Conservation (phyloP, 2,888 invertebrate species). For the Hetaerina titia region DNA sequence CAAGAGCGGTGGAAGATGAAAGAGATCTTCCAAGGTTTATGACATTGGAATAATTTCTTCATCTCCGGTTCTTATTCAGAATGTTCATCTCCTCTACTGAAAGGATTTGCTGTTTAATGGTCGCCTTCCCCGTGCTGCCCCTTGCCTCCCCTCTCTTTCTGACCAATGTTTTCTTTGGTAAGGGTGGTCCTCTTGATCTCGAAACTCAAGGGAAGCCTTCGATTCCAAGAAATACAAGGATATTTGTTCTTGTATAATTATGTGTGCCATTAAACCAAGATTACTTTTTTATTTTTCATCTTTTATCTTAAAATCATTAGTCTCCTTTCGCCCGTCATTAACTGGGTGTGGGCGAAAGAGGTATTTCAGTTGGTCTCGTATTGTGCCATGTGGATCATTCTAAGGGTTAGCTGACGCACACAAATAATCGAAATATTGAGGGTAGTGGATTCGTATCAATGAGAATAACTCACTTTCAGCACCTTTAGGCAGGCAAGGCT, state of each 20-base stretch:
- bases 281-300: background rate
- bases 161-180: background rate
- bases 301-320: no score
- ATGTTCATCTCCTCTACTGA: background rate
- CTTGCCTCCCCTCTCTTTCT: background rate
- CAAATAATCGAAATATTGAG: no score
- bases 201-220: background rate
- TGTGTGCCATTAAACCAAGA: background rate
- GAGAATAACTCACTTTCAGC: no score
- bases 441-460: no score
- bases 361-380: no score
- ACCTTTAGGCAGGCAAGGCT: no score
- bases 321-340: no score
- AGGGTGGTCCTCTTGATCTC: background rate
- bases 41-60: background rate
- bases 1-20: background rate
- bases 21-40: background rate
- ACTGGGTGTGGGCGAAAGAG: no score
- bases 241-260: background rate
- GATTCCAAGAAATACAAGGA: background rate
- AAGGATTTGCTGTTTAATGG: background rate
- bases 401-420: no score
- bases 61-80: conserved; percentile 18
- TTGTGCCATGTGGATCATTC: no score
- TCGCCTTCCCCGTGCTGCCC: background rate